Evolutionary conservation across 2,888 invertebrate species (phyloP), one percentile per base, ranked within the genome.

Genomic region (Aporophyla lueneburgensis): DNA sequence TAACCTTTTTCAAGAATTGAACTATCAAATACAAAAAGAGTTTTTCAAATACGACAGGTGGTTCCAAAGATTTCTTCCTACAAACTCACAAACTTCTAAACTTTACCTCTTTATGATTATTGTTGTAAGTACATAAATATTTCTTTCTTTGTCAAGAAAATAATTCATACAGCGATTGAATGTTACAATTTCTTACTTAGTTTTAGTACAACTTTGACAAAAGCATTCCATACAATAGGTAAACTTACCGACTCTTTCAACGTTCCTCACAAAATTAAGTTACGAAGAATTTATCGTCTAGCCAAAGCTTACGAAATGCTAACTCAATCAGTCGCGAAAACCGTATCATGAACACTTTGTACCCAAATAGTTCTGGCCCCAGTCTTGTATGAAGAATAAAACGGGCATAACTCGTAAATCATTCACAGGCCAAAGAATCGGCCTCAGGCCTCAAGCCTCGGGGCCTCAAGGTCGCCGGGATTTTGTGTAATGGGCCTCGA

Each of bases 401-500:
- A 91, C 74, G 72, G 82, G 58, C 58, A 80, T 80, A 87, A 43
- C 76, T 75, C 80, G 69, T 91, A 90, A 90, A 90, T 91, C 90
- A 90, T 91, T 91, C 86, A 89, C 90, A 91, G 89, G 85, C 89
- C 84, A 86, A 84, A 85, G 87, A 87, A 86, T 87, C 75, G 83
- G 81, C 79, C 74, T 70, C 79, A 61, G 68, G 80, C 73, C 74
- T 74, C 46, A 51, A 76, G 76, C 76, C 65, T 49, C 76, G 84
- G 79, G 73, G 78, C 66, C 61, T 82, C 88, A 83, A 88, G 85
- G 87, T 85, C 80, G 67, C 66, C 58, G 78, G 73, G 70, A 76
- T 83, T 85, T 81, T 70, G 81, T 77, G 81, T 83, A 84, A 82
- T 86, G 87, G 83, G 79, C 75, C 76, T 63, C 74, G 63, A 78